Percentiles rank a stretch among this genome's conserved stretches.
Evolutionary conservation across 2,113 vertebrate genomes (phyloP).

Genomic region (Salvelinus sp.): DNA sequence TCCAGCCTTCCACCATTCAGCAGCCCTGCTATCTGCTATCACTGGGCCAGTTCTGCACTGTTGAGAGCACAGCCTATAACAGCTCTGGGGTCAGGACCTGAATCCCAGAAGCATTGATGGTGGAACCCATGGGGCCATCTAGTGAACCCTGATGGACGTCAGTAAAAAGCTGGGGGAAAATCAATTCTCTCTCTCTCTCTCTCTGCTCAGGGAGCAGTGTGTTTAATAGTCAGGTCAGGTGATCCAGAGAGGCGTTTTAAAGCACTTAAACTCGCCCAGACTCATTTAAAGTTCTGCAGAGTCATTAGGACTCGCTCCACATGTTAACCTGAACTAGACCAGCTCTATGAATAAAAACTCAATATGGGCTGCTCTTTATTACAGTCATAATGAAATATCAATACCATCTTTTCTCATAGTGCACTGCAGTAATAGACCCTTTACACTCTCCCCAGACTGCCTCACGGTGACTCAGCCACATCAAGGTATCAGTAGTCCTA

Average conservation of each 20-base stretch:
- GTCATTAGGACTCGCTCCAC: constrained; percentile 57
- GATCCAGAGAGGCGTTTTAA: constrained; percentile 46
- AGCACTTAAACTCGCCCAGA: constrained; percentile 39
- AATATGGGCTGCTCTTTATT: constrained; percentile 68
- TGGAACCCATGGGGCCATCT: constrained; percentile 25
- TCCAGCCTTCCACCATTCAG: constrained; percentile 11
- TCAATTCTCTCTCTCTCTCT: neutral
- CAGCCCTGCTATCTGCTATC: constrained; percentile 6
- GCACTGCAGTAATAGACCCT: constrained; percentile 55
- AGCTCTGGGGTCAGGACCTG: neutral
- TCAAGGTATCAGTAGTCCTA: constrained; percentile 48
- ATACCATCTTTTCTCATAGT: constrained; percentile 61
- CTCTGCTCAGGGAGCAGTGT: constrained; percentile 30
- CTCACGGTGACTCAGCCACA: constrained; percentile 50
- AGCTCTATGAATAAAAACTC: constrained; percentile 69
- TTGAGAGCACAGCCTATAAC: constrained; percentile 2
- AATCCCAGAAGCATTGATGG: constrained; percentile 20
- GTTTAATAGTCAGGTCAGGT: constrained; percentile 49
- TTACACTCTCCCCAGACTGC: constrained; percentile 33
- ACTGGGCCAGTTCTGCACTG: constrained; percentile 6
- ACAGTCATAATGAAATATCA: constrained; percentile 73
- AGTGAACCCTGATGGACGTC: constrained; percentile 14
- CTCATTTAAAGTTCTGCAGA: constrained; percentile 45
- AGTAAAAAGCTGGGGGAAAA: constrained; percentile 1
- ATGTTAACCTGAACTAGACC: constrained; percentile 64